Evolutionary conservation across 2,888 invertebrate genomes (phyloP), one percentile per base, ranked within the genome.

Genomic region (Dynastes grantii): DNA sequence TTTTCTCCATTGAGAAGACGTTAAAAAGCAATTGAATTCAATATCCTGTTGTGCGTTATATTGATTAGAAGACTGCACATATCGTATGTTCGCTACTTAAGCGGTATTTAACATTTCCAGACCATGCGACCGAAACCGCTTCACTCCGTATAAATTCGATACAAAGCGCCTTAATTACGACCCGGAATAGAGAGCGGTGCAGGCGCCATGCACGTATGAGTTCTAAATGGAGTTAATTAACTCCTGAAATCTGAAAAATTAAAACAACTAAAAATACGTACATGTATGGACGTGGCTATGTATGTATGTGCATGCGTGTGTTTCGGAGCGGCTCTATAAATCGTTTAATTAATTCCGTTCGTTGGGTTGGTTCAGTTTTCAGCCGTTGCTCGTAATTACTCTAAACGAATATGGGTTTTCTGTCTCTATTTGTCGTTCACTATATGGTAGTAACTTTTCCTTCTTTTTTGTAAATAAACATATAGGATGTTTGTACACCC

Each of bases 331-430:
- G 61, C 73, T 75, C 40, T 58, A 75, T 61, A 61, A 75, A 75
- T 75, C 61, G 73, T 75, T 75, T 75, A 75, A 75, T 75, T 75
- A 75, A 75, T 75, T 75, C 61, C 22, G 61, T 75, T 61, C 55
- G 73, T 49, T 22, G 73, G 29, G 61, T 75, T 75, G 63, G 58
- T 61, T 61, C 61, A 45, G 61, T 75, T 75, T 61, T 61, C n/a
- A 55, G 45, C 40, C 22, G 27, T 45, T 75, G 22, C 40, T n/a
- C n/a, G 73, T 75, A 75, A 75, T 75, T 61, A 75, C 61, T 40
- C 45, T 61, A 75, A 75, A 61, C 61, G 73, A 75, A 75, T 75
- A 61, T 29, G 73, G 45, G 61, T 75, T 45, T 45, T 45, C 27
- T 61, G 3, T 40, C 40, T 58, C 55, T 27, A 22, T 13, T 68